Base-by-base conservation (phyloP, 2,888 invertebrate species). In the Cremastobaeus sp. region DNA sequence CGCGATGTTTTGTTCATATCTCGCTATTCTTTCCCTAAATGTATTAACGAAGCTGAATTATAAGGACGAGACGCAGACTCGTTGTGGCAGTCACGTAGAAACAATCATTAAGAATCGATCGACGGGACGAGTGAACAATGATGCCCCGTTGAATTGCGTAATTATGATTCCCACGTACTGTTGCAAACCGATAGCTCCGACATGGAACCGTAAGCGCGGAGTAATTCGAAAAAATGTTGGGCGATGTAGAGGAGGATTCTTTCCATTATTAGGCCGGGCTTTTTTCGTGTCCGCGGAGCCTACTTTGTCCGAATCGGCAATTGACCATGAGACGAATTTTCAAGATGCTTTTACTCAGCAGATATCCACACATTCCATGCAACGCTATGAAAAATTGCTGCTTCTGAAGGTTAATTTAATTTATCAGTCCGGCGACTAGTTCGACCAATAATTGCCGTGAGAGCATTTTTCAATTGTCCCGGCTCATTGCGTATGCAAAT, bases 71-170 rank as follows among this genome's bases (percentile, higher is more conserved):
- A 48, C 70, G 60, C 72, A 66, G 76, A 74, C 74, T 77, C 76
- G 76, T 78, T 77, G 78, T 76, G 73, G 48, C 59, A 73, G 74
- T 79, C 78, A 78, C 78, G 78, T 78, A 79, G 74, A 73, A 74
- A 74, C 77, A 72, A 79, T 80, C 78, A 80, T 80, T 79, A 80
- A 69, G 77, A 71, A 79, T 78, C 74, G 76, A 78, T 76, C 68
- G 70, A 59, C 70, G 76, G 62, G 45, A 62, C 55, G 43, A 47
- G 17, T 72, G 73, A 76, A 76, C 76, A 78, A 79, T 77, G 66
- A 70, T 55, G 35, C 41, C 60, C 32, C 52, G 68, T 76, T 76
- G 77, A 78, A 78, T 79, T 79, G 76, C 59, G 78, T 79, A 79
- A 80, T 80, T 79, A 78, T 77, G 34, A 78, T 78, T 79, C 76